A percentile compares a stretch with the other conserved stretches of the same genome.
Evolutionary conservation across 1,140 invertebrate genomes (phyloP).

Genomic region (Lamellibrachia luymesi): DNA sequence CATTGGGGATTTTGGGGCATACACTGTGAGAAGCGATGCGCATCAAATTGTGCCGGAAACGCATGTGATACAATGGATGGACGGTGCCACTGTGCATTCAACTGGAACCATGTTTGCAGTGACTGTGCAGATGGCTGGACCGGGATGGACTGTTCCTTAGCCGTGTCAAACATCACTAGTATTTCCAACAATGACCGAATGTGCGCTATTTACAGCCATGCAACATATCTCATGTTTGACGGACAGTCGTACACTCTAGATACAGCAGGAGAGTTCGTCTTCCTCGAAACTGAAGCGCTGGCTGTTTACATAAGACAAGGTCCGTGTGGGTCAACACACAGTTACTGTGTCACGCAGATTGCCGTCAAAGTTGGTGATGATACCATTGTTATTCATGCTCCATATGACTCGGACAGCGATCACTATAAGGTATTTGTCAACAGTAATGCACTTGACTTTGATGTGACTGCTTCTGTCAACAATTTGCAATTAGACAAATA

Average conservation of each 20-base stretch:
- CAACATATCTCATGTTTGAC: slow-evolving; percentile 36
- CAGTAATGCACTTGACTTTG: not conserved
- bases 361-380: not conserved
- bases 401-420: not conserved
- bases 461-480: not conserved
- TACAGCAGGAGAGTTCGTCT: slow-evolving; percentile 28
- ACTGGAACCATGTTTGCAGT: slow-evolving; percentile 27
- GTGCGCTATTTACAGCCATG: slow-evolving; percentile 30
- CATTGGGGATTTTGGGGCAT: slow-evolving; percentile 32
- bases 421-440: not conserved
- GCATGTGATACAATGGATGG: slow-evolving; percentile 28
- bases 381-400: not conserved
- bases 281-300: not conserved
- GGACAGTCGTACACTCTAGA: slow-evolving; percentile 30
- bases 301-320: not conserved
- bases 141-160: slow-evolving; percentile 33
- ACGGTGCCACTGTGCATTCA: slow-evolving; percentile 31
- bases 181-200: slow-evolving; percentile 20
- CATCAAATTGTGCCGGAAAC: slow-evolving; percentile 29
- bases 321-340: not conserved
- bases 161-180: slow-evolving; percentile 4
- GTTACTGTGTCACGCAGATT: not conserved
- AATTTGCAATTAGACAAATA: not conserved
- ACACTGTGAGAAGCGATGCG: slow-evolving; percentile 31
- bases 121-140: slow-evolving; percentile 31